Base-by-base conservation (phyloP, 1,140 invertebrate species). In the Stegodyphus dumicola region DNA sequence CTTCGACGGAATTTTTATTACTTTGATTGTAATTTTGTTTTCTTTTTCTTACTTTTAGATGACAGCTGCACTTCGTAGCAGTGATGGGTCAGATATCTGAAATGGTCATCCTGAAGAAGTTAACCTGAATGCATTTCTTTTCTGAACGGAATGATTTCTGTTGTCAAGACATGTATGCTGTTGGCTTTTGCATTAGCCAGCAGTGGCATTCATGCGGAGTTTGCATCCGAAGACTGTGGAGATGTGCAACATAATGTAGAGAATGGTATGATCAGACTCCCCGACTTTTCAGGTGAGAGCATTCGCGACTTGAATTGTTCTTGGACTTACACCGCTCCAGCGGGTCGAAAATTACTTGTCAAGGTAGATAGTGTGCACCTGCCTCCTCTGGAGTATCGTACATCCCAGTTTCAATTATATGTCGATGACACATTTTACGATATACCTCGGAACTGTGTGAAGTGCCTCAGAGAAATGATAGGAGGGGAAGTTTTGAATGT, bases 331-430 rank as follows among this genome's bases (percentile, higher is more conserved):
- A 77, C 73, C 9, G 77, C 88, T 10, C 88, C 84, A 18, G 79
- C 85, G 11, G 87, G 88, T 7, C 53, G 85, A 11, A 86, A 88
- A 53, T 33, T 88, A 7, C 53, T 87, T 2, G 60, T 87, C 6
- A 87, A 87, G 11, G 78, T 88, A 51, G 85, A 88, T 54, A 77
- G 64, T 17, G 85, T 88, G 7, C 77, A 78, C 17, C 54, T 88
- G 6, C 87, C 87, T 7, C 52, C 77, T 15, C 7, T 71, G 4
- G 71, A 86, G 33, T 52, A 75, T n/a, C 76, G 70, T 7, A 67
- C 56, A 13, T 64, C 79, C 3, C 70, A 74, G 9, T 64, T 87
- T 6, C 69, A 87, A 11, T 11, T 88, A 33, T 71, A 52, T 33
- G 67, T 88, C 10, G 88, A 88, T 67, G 85, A 81, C 9, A 51